Evolutionary conservation across 1,140 invertebrate genomes (phyloP).

Genomic region (Ganaspis sp.): DNA sequence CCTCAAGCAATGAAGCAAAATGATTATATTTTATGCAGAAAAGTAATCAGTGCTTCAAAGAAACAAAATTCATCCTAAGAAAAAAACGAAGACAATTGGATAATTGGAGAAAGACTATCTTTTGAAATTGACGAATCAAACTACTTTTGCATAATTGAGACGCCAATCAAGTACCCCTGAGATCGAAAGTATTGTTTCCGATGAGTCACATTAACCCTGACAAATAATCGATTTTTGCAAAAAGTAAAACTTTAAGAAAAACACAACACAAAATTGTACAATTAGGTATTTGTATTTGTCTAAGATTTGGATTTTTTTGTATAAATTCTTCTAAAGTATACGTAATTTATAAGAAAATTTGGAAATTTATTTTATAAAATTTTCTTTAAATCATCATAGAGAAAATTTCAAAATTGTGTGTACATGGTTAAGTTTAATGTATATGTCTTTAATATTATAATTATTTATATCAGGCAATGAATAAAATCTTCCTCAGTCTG

Average conservation of each 20-base stretch:
- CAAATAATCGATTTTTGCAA: background rate
- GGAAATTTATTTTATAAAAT: too few relatives aligned
- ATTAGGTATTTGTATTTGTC: too few relatives aligned
- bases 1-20: constrained; percentile 10
- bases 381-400: too few relatives aligned
- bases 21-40: constrained; percentile 13
- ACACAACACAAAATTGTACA: too few relatives aligned
- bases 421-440: background rate
- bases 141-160: constrained; percentile 9
- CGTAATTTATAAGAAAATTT: too few relatives aligned
- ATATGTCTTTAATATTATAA: too few relatives aligned
- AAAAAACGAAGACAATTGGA: background rate
- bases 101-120: constrained; percentile 12
- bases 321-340: too few relatives aligned
- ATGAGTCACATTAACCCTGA: constrained; percentile 13
- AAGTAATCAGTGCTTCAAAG: constrained; percentile 15
- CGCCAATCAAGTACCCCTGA: background rate
- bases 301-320: too few relatives aligned
- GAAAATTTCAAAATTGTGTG: background rate
- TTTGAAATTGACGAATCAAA: background rate
- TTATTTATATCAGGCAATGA: background rate
- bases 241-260: background rate
- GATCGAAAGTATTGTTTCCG: background rate
- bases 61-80: background rate
- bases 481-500: background rate